A percentile compares a stretch with the other conserved stretches of the same genome.
Evolutionary conservation across 2,797 vertebrate genomes (phyloP).

Genomic region (Sebastes iracundus): DNA sequence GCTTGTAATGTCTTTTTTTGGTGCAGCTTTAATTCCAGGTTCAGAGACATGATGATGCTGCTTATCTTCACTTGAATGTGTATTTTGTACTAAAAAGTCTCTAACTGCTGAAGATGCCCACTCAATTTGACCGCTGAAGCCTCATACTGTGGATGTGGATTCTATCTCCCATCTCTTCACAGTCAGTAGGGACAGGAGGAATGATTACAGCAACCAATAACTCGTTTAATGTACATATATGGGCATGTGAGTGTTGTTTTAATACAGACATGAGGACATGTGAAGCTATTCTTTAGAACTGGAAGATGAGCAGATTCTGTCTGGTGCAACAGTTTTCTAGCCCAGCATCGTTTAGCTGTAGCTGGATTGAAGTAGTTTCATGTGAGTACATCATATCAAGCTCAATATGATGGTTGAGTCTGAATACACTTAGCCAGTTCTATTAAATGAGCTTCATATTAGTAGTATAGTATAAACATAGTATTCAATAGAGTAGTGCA

Average conservation of each 20-base stretch:
- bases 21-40: slow-evolving; percentile 9
- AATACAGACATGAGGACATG: not conserved
- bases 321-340: not conserved
- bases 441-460: not conserved
- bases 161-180: not conserved
- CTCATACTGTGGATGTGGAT: not conserved
- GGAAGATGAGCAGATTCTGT: not conserved
- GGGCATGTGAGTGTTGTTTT: too few species aligned
- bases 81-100: not conserved
- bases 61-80: not conserved
- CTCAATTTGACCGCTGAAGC: not conserved
- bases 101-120: not conserved
- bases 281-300: not conserved
- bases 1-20: slow-evolving; percentile 8
- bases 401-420: not conserved
- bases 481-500: not conserved
- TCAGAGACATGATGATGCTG: slow-evolving; percentile 2
- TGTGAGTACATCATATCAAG: not conserved
- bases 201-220: not conserved
- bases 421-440: not conserved
- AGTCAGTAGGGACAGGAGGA: not conserved
- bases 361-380: not conserved
- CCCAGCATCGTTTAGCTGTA: not conserved
- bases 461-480: not conserved
- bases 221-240: not conserved